A percentile compares a stretch with the other conserved stretches of the same genome.
Conservation (phyloP, 2,797 vertebrate genomes). For the Sylvilagus floridanus region DNA sequence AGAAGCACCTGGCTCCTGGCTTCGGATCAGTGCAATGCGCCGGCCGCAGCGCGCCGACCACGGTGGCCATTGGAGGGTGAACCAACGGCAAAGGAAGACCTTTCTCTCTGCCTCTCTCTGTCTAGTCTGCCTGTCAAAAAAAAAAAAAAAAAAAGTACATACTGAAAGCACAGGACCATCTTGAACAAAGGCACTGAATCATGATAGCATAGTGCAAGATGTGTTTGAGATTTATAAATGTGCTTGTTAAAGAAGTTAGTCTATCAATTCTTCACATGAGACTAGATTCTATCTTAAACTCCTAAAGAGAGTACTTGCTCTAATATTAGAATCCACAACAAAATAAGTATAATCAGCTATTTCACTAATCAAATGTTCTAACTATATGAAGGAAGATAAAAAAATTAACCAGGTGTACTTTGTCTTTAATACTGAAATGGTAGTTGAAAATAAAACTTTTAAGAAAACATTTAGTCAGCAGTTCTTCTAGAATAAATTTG, state of each 20-base stretch:
- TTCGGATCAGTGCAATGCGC: no score
- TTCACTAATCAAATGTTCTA: conserved; percentile 28
- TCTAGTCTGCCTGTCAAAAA: no score
- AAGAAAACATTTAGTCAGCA: conserved; percentile 10
- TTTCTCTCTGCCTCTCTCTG: no score
- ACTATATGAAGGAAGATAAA: conserved; percentile 37
- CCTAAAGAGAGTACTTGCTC: conserved; percentile 50
- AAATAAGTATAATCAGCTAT: conserved; percentile 40
- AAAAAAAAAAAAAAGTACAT: background rate
- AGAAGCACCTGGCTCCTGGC: no score
- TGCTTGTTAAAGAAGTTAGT: conserved; percentile 34
- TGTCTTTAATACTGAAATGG: conserved; percentile 46
- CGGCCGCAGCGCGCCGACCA: no score
- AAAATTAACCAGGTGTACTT: conserved; percentile 43
- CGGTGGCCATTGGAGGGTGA: no score
- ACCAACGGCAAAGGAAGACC: no score
- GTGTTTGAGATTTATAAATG: background rate
- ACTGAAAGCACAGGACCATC: background rate
- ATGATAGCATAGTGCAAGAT: background rate
- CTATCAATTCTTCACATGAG: conserved; percentile 48
- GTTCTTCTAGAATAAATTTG: conserved; percentile 6
- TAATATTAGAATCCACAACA: conserved; percentile 51
- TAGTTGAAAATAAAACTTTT: conserved; percentile 61
- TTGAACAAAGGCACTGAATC: conserved; percentile 30
- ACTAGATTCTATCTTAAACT: conserved; percentile 56